phyloP scores from a whole-genome alignment of 1,140 invertebrate species.

The Calliphora vicina region DNA sequence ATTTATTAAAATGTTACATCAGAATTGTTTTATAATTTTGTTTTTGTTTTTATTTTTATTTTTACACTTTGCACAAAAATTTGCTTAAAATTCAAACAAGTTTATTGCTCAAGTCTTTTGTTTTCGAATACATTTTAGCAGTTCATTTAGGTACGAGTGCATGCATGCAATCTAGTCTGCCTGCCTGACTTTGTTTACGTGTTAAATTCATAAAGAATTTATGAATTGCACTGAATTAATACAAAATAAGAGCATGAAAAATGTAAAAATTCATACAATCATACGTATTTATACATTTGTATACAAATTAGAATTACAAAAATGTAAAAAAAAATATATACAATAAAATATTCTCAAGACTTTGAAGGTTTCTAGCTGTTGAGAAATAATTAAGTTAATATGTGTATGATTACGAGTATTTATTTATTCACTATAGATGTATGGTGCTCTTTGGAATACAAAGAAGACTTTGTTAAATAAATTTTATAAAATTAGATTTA shows the following conservation, averaged over 20 bases:
- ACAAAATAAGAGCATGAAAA: too few relatives aligned
- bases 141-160: background rate
- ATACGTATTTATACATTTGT: too few relatives aligned
- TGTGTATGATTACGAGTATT: too few relatives aligned
- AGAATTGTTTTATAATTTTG: background rate
- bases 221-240: background rate
- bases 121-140: background rate
- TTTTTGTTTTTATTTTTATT: too few relatives aligned
- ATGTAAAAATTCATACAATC: too few relatives aligned
- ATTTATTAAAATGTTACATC: background rate
- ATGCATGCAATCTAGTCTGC: background rate
- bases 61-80: background rate
- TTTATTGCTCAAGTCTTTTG: slow-evolving; percentile 40
- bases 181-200: background rate
- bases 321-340: too few relatives aligned
- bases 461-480: too few relatives aligned
- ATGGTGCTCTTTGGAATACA: too few relatives aligned
- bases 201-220: slow-evolving; percentile 2
- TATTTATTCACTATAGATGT: too few relatives aligned
- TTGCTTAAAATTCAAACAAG: slow-evolving; percentile 8
- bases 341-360: background rate
- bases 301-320: too few relatives aligned
- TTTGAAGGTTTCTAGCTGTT: background rate
- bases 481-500: too few relatives aligned
- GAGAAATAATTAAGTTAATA: too few relatives aligned